Evolutionary conservation across 2,797 vertebrate genomes (phyloP).

Genomic region (Gorsachius magnificus): DNA sequence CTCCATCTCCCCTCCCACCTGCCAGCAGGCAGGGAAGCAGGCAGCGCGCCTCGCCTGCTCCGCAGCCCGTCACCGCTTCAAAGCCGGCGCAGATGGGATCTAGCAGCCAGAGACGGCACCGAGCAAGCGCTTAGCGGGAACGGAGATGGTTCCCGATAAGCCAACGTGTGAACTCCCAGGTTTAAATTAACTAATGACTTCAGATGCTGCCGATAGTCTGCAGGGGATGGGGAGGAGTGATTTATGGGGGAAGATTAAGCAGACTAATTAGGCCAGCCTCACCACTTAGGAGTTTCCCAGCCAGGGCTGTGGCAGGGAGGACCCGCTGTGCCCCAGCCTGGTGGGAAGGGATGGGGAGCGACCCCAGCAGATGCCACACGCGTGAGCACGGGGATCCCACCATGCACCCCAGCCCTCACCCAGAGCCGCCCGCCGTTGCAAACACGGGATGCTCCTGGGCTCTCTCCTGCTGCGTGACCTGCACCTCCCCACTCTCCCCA

Average conservation of each 20-base stretch:
- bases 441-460: not conserved
- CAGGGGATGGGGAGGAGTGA: conserved; percentile 71
- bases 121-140: conserved; percentile 29
- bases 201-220: conserved; percentile 61
- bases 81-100: conserved; percentile 27
- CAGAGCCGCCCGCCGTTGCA: not conserved
- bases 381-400: accelerated
- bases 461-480: not conserved
- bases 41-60: not conserved
- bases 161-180: conserved; percentile 39
- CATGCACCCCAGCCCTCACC: not conserved
- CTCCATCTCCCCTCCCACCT: conserved; percentile 38
- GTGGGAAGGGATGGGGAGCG: not conserved
- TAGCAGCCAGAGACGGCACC: not conserved
- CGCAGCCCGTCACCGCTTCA: conserved; percentile 43
- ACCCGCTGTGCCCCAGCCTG: not conserved
- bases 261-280: conserved; percentile 56
- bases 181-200: conserved; percentile 69
- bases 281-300: not conserved
- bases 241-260: conserved; percentile 73
- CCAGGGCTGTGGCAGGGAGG: not conserved
- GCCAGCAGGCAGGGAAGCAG: conserved; percentile 2
- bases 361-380: not conserved
- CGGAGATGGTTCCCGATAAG: conserved; percentile 54
- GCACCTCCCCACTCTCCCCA: not conserved